phyloP scores from a whole-genome alignment of 92 coral and sea anemone genomes.

The Zoanthus sansibaricus region DNA sequence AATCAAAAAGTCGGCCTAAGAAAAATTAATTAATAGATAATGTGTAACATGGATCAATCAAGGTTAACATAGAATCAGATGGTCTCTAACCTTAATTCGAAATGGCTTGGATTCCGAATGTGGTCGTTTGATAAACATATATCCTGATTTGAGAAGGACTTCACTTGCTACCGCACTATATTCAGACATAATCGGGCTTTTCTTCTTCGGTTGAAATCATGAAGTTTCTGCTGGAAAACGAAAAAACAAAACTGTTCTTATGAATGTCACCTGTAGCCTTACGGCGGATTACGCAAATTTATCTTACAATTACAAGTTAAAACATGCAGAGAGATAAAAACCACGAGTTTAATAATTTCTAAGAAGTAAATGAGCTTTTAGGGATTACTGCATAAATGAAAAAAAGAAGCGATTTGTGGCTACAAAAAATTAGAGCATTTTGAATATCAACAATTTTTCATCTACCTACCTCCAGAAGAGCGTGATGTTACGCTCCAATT shows the following conservation, averaged over 20 bases:
- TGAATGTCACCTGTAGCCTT: neutral
- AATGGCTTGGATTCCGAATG: conserved; percentile 73
- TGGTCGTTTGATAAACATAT: conserved; percentile 84
- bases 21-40: too few relatives aligned
- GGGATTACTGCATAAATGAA: neutral
- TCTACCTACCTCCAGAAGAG: neutral
- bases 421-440: neutral
- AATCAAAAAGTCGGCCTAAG: too few relatives aligned
- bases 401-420: neutral
- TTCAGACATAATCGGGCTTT: conserved; percentile 14
- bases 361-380: neutral
- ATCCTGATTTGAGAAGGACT: conserved; percentile 73
- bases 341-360: neutral
- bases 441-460: neutral
- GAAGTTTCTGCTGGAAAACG: neutral
- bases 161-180: neutral
- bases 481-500: neutral
- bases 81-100: conserved; percentile 70
- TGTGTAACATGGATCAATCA: neutral
- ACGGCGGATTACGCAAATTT: neutral
- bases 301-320: conserved; percentile 3
- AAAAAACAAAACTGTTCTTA: conserved; percentile 10
- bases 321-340: neutral
- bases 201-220: conserved; percentile 17
- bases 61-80: neutral